Percentiles rank a stretch among this genome's conserved stretches.
phyloP scores from a whole-genome alignment of 2,113 vertebrate species.

The Galbula dea region DNA sequence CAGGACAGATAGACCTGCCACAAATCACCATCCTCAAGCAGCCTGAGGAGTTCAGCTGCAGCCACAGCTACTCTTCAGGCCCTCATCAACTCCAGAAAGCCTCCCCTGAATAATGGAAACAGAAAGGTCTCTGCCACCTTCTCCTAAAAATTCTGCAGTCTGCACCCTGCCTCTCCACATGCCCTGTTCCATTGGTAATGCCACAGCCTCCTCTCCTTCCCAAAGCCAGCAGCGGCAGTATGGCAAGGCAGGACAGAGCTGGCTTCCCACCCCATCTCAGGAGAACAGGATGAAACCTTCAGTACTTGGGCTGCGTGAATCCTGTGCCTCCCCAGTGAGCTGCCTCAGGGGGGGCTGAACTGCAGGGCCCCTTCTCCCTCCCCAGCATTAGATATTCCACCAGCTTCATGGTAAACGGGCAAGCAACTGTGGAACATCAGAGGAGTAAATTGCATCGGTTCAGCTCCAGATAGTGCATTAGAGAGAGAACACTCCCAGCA shows the following conservation, averaged over 20 bases:
- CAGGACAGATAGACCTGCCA: neutral
- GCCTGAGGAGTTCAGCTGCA: neutral
- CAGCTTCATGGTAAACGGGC: fast-evolving
- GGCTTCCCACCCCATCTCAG: neutral
- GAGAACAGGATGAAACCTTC: neutral
- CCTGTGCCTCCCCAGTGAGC: fast-evolving
- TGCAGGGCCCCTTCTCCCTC: neutral
- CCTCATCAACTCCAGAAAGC: neutral
- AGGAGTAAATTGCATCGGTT: neutral
- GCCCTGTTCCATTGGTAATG: neutral
- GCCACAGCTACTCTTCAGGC: neutral
- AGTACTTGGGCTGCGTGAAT: fast-evolving
- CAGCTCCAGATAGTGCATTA: neutral
- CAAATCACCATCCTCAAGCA: neutral
- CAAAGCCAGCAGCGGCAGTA: neutral
- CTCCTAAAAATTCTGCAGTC: neutral
- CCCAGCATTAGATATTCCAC: fast-evolving
- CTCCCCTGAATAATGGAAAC: neutral
- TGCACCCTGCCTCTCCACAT: neutral
- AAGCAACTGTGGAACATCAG: neutral
- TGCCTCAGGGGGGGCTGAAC: fast-evolving
- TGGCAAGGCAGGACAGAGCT: fast-evolving
- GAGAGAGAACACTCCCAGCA: neutral
- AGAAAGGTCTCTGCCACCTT: neutral
- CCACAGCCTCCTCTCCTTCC: neutral